Percentiles rank a stretch among this genome's conserved stretches.
Conservation (phyloP, 2,113 vertebrate species). For the Gambusia affinis region DNA sequence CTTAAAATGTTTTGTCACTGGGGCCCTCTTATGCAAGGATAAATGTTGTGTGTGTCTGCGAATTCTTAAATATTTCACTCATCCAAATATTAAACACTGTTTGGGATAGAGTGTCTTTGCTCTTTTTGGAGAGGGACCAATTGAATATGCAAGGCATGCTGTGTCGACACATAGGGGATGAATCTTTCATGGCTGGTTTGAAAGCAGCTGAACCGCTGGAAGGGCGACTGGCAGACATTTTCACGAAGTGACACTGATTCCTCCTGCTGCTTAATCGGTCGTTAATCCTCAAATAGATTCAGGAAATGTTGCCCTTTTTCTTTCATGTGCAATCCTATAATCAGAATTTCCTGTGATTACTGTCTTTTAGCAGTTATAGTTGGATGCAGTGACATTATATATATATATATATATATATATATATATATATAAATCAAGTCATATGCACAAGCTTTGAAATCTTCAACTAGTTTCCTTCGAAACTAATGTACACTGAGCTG, state of each 20-base stretch:
- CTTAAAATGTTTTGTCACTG: not conserved
- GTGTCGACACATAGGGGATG: constrained; percentile 50
- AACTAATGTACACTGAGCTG: constrained; percentile 18
- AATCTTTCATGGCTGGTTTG: constrained; percentile 62
- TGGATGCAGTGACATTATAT: not conserved
- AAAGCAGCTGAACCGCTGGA: constrained; percentile 32
- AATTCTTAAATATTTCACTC: constrained; percentile 41
- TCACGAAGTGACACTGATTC: constrained; percentile 35
- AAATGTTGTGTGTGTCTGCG: constrained; percentile 4
- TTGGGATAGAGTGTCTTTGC: constrained; percentile 11
- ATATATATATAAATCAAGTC: not conserved
- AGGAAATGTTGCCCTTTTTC: constrained; percentile 12
- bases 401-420: not conserved
- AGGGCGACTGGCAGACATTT: constrained; percentile 30
- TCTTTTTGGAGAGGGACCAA: constrained; percentile 3
- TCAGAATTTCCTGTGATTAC: constrained; percentile 20
- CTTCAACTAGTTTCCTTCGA: not conserved
- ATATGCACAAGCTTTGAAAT: constrained; percentile 4
- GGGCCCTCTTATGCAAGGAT: constrained; percentile 8
- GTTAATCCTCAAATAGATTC: constrained; percentile 34
- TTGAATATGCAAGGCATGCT: constrained; percentile 54
- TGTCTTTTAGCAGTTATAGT: not conserved
- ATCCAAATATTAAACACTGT: constrained; percentile 39
- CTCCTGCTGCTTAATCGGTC: constrained; percentile 7
- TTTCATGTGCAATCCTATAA: constrained; percentile 13